Base-by-base conservation (phyloP, 2,113 vertebrate species). In the Heliornis fulica region DNA sequence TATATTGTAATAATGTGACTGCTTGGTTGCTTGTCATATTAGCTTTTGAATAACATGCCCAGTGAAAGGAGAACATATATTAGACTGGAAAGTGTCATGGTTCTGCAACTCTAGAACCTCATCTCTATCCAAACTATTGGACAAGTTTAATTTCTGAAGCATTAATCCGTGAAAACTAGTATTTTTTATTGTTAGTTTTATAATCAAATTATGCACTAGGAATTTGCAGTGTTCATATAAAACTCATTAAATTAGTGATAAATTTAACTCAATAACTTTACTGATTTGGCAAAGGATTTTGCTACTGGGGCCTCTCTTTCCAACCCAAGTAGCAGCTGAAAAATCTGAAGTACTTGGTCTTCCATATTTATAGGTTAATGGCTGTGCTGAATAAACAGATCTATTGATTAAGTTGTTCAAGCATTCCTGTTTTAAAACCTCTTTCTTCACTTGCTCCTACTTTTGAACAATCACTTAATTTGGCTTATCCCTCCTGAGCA, bases 281-380 rank as follows among this genome's bases (percentile, higher is more conserved):
- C 43, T 87, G 65, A 56, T 71, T 84, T 84, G 91, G 68, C 61
- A 90, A 61, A 40, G 21, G 23, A 45, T 51, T 68, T 53, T 89
- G 83, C 69, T 79, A 12, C 71, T 92, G 40, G 21, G 89, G 80
- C 66, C 43, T 63, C 53, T 93, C 32, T 94, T 94, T 94, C 83
- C 65, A 93, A 61, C 57, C 69, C 69, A 78, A 91, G 84, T 36
- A 89, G 77, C 89, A 94, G 93, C 91, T 96, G 83, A 85, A 93
- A 89, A 92, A 89, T 89, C 64, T 84, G 57, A 94, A 93, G 91
- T 94, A 78, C 61, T 88, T 50, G 51, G 46, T 89, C 89, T 87
- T 68, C 64, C 64, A 45, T 92, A 79, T 91, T 94, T 95, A 50
- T 88, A 60, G 87, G 43, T 64, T 92, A 94, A 92, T 78, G 77